Conservation (phyloP, 2,888 invertebrate genomes). For the Laspeyria flexula region DNA sequence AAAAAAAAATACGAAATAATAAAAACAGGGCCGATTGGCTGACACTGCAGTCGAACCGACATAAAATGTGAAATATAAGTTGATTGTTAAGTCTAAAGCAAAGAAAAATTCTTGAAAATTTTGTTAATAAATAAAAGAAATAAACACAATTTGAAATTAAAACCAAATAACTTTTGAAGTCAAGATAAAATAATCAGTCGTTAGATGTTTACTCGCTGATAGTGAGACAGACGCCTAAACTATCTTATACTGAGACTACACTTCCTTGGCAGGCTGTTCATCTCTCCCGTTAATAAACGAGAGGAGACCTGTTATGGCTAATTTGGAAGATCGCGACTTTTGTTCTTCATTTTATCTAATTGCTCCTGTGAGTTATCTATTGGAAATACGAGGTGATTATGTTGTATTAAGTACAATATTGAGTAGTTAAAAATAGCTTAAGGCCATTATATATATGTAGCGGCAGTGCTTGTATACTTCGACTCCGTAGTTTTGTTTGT, state of each 20-base stretch:
- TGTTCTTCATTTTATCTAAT: background rate
- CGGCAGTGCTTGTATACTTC: no score
- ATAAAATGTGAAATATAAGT: background rate
- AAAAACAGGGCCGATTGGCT: background rate
- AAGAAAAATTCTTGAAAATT: no score
- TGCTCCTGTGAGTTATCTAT: background rate
- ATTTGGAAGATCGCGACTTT: background rate
- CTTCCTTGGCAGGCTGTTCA: background rate
- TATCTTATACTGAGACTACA: background rate
- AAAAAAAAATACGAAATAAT: background rate
- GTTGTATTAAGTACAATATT: background rate
- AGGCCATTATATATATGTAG: background rate
- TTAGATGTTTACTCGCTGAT: background rate
- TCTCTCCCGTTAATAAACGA: background rate
- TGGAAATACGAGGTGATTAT: slow-evolving; percentile 8
- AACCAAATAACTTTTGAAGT: no score
- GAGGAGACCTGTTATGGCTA: background rate
- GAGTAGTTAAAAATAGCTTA: background rate
- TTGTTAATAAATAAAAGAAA: no score
- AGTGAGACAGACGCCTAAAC: background rate
- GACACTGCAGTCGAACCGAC: background rate
- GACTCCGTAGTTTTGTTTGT: no score
- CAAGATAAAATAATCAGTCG: background rate
- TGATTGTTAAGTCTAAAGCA: no score
- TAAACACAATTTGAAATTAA: no score